Evolutionary conservation across 2,888 invertebrate species (phyloP), one percentile per base, ranked within the genome.

Genomic region (Agrilus mali): DNA sequence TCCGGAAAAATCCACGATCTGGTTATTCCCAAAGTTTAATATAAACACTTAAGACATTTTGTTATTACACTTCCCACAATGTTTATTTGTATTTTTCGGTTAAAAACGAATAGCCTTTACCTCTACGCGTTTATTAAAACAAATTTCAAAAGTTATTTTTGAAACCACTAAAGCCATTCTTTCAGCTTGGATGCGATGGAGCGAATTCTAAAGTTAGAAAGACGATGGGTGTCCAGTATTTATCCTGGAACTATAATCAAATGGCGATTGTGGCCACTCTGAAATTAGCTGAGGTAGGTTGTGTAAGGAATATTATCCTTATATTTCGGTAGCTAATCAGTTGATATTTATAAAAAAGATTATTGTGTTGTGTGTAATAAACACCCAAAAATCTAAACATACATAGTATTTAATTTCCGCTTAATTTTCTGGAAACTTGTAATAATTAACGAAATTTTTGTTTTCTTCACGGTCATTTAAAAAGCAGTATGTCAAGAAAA

Each of bases 101-200:
- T 20, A 20, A 17, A 17, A 4, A 3, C 17, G 3, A 17, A 17
- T 17, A 17, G 17, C 35, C 15, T 36, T 31, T 31, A 27, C n/a
- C n/a, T 4, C 37, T 27, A 13, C 32, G 14, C 17, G 36, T 35
- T 31, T 36, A 12, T 14, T n/a, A 36, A 34, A 17, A 40, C 12
- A 14, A 31, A 31, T 14, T 15, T 40, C 16, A 2, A 31, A 27
- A 5, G 27, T 27, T 27, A 27, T 27, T 27, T 39, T 13, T 33
- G 17, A 32, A 12, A 7, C 34, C 49, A 43, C 27, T 27, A 3
- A 3, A 27, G 4, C 27, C 10, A 20, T 44, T 47, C 43, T 61
- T 70, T 39, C 60, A 88, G 86, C 76, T 97, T 44, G 97, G 96
- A 15, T 95, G 96, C 12, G 97, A 98, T 71, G 97, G 97, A 1